Conservation (phyloP, 1,140 invertebrate species). For the Drosophila melanogaster region Release_6_plus_ISO1_MT NT_033779.5:4725001-4725500, state of each 20-base stretch:
- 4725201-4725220: neutral
- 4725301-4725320: slow-evolving; percentile 33
- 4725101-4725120: slow-evolving; percentile 58
- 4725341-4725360: slow-evolving; percentile 23
- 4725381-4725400: slow-evolving; percentile 45
- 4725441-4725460: slow-evolving; percentile 57
- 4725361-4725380: slow-evolving; percentile 64
- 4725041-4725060: slow-evolving; percentile 16
- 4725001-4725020: too few species aligned
- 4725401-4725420: slow-evolving; percentile 40
- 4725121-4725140: slow-evolving; percentile 64
- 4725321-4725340: slow-evolving; percentile 41
- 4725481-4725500: slow-evolving; percentile 34
- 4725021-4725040: too few species aligned
- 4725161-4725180: slow-evolving; percentile 58
- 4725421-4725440: slow-evolving; percentile 57
- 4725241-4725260: neutral
- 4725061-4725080: slow-evolving; percentile 4
- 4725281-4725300: slow-evolving; percentile 9
- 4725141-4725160: slow-evolving; percentile 50
- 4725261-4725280: neutral
- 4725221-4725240: slow-evolving; percentile 8
- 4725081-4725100: slow-evolving; percentile 39
- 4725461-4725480: slow-evolving; percentile 76
- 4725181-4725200: slow-evolving; percentile 51